Base-by-base conservation (phyloP, 1,140 invertebrate genomes). In the Asbolus verrucosus region DNA sequence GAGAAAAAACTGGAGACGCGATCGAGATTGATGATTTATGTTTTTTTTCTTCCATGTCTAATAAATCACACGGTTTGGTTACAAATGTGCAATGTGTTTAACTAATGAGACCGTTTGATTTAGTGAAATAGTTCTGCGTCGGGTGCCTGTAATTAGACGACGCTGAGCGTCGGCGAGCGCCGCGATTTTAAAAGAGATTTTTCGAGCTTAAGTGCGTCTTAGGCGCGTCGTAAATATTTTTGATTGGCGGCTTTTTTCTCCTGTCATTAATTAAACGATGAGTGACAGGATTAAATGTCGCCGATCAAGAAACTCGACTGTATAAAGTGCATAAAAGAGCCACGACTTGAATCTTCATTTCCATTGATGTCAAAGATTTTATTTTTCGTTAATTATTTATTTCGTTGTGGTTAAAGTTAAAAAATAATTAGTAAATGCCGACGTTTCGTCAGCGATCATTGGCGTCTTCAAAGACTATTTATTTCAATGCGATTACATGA, bases 61-160 rank as follows among this genome's bases (percentile, higher is more conserved):
- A 69, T 69, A 69, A 69, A 69, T 69, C 67, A 69, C 27, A 18
- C 16, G 39, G 9, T 46, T 41, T 16, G 30, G 21, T 27, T 69
- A 69, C 67, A 69, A 69, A 69, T 69, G 39, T 62, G 59, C 67
- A 46, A 69, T 69, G 67, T 69, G 67, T 69, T 69, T 69, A 69
- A 69, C 67, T 69, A 69, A 69, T 69, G 67, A 69, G 67, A 63
- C 38, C 27, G 38, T n/a, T 61, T 62, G 60, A 69, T 69, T 69
- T 69, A 69, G 60, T 61, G 67, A 50, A 63, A 69, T 69, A 31
- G 30, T 18, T 46, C 15, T 18, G 27, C 67, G 62, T 24, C 62
- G 62, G 62, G 62, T 46, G 62, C 6, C 21, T 43, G 15, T 39
- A 43, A 65, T 43, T 30, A 39, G 62, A 39, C 21, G 62, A 27